These are phyloP conservation scores for Parapristionchus giblindavisi DNA, from an alignment of 2,888 invertebrate genomes.

Conservation along the genomic window DNA sequence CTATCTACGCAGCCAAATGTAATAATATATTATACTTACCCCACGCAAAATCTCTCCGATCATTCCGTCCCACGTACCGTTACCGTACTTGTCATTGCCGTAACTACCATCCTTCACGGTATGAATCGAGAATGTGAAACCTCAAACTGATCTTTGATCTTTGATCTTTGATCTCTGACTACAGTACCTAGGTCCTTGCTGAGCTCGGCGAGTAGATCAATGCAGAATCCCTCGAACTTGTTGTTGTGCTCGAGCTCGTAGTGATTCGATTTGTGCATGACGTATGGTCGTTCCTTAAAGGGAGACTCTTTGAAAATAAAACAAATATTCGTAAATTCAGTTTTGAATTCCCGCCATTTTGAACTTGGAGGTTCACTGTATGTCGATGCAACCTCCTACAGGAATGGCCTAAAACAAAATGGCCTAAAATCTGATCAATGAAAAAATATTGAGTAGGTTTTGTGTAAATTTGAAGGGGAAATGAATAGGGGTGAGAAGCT, in stretches of 20 bases:
- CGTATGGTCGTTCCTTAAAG: conserved; percentile 71
- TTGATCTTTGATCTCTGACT: background rate
- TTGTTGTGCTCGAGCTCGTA: conserved; percentile 74
- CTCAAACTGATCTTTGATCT: conserved; percentile 36
- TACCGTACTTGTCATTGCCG: conserved; percentile 68
- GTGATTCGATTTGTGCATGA: conserved; percentile 70
- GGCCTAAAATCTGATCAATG: too few relatives aligned
- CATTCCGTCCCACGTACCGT: conserved; percentile 71
- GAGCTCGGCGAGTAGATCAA: conserved; percentile 78
- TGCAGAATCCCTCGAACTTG: conserved; percentile 83
- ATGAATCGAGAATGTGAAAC: conserved; percentile 70
- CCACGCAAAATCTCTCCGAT: conserved; percentile 69
- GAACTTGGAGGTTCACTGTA: background rate
- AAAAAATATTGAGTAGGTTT: too few relatives aligned
- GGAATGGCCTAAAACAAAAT: too few relatives aligned
- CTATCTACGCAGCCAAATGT: background rate
- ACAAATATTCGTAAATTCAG: too few relatives aligned
- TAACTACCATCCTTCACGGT: conserved; percentile 70
- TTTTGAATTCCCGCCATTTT: too few relatives aligned
- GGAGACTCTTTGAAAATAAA: background rate
- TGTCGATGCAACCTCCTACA: background rate
- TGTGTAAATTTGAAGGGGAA: too few relatives aligned
- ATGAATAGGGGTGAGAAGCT: too few relatives aligned
- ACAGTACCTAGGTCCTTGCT: conserved; percentile 63
- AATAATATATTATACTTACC: conserved; percentile 44